phyloP scores from a whole-genome alignment of 2,113 vertebrate genomes.

The Corynorhinus townsendii region DNA sequence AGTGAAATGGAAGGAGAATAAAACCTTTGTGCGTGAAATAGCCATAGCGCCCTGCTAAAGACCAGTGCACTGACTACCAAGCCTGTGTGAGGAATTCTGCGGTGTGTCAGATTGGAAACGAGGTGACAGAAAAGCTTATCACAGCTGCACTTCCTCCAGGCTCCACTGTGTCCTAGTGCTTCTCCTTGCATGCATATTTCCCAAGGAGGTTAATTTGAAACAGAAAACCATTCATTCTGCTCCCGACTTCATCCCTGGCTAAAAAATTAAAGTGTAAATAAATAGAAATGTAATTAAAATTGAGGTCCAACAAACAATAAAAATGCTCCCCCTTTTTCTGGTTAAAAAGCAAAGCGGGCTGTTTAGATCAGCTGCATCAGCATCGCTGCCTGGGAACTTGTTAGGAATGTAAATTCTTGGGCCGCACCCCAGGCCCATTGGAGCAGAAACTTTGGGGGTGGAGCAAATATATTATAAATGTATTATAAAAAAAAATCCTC shows the following conservation, averaged over 20 bases:
- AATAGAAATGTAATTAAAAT: neutral
- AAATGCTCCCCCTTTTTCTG: neutral
- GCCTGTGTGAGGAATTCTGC: neutral
- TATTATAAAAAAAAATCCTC: neutral
- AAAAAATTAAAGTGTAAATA: neutral
- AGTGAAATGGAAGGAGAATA: neutral
- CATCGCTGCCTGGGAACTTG: neutral
- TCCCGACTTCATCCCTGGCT: neutral
- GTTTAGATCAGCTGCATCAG: neutral
- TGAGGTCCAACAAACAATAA: neutral
- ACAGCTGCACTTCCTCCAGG: accelerated
- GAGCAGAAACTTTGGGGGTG: neutral
- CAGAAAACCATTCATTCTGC: neutral
- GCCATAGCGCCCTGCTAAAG: neutral
- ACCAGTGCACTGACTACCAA: accelerated
- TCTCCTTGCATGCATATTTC: neutral
- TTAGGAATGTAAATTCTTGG: constrained; percentile 16
- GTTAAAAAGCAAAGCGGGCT: neutral
- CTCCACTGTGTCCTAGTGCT: neutral
- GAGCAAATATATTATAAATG: neutral
- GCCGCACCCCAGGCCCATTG: neutral
- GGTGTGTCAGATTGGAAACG: neutral
- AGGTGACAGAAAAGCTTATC: neutral
- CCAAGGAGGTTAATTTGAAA: neutral
- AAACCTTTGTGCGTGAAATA: neutral